Conservation (phyloP, 2,113 vertebrate species). For the Aplodontia rufa region DNA sequence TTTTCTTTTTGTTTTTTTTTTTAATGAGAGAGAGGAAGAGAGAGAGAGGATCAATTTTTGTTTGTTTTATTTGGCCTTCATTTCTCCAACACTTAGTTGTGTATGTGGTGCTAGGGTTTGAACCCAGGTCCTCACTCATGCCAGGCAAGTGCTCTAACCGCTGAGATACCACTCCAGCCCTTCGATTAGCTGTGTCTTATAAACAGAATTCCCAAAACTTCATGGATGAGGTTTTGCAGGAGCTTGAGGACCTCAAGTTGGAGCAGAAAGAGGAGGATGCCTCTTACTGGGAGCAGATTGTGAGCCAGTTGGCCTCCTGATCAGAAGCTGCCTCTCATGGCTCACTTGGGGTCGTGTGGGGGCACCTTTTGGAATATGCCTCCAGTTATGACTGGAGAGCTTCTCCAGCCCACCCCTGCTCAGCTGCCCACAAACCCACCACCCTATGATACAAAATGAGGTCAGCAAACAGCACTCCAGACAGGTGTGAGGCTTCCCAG, state of each 20-base stretch:
- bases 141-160: too few relatives aligned
- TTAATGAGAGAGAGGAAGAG: too few relatives aligned
- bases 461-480: background rate
- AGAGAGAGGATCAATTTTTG: too few relatives aligned
- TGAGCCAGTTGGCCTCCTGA: conserved; percentile 60
- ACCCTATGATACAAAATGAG: background rate
- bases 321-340: background rate
- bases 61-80: too few relatives aligned
- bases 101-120: too few relatives aligned
- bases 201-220: conserved; percentile 95
- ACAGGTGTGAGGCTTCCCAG: background rate
- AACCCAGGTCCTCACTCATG: too few relatives aligned
- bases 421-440: background rate
- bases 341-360: too few relatives aligned
- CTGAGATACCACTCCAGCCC: too few relatives aligned
- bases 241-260: conserved; percentile 94
- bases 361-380: background rate
- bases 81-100: too few relatives aligned
- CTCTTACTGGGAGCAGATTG: conserved; percentile 78
- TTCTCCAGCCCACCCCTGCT: background rate
- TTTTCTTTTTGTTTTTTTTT: too few relatives aligned
- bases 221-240: conserved; percentile 95
- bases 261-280: conserved; percentile 84
- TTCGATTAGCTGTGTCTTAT: conserved; percentile 93
- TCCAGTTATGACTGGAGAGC: background rate